Evolutionary conservation across 2,888 invertebrate genomes (phyloP).

Genomic region (Galerucella calmariensis): DNA sequence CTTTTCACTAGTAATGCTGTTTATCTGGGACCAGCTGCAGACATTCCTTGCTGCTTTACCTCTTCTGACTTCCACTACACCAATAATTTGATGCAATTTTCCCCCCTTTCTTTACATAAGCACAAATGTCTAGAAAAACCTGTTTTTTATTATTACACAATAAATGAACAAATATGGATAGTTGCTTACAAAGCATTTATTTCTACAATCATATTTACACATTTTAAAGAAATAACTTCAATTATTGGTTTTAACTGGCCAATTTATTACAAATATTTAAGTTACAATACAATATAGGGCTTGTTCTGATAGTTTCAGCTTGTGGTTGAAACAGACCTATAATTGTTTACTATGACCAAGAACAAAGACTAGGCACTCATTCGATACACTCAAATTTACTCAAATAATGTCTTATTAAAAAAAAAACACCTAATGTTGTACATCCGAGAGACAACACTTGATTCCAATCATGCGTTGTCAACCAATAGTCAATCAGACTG

Average conservation of each 20-base stretch:
- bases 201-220: not conserved
- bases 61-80: too few species aligned
- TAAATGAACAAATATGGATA: not conserved
- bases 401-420: conserved; percentile 16
- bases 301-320: not conserved
- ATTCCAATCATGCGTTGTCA: conserved; percentile 64
- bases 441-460: conserved; percentile 63
- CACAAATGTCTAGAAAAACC: too few species aligned
- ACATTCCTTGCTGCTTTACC: too few species aligned
- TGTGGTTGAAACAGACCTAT: not conserved
- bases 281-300: not conserved
- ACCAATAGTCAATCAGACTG: conserved; percentile 63
- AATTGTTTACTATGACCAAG: not conserved
- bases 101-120: too few species aligned
- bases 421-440: conserved; percentile 26
- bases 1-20: too few species aligned
- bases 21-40: too few species aligned
- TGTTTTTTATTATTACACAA: not conserved
- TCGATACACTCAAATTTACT: conserved; percentile 23
- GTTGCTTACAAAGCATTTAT: not conserved
- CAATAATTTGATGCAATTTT: too few species aligned
- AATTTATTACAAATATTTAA: conserved; percentile 1
- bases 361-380: conserved; percentile 8
- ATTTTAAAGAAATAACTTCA: not conserved
- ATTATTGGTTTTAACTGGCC: conserved; percentile 1